Conservation (phyloP, 2,888 invertebrate species). For the Ophion slaviceki region DNA sequence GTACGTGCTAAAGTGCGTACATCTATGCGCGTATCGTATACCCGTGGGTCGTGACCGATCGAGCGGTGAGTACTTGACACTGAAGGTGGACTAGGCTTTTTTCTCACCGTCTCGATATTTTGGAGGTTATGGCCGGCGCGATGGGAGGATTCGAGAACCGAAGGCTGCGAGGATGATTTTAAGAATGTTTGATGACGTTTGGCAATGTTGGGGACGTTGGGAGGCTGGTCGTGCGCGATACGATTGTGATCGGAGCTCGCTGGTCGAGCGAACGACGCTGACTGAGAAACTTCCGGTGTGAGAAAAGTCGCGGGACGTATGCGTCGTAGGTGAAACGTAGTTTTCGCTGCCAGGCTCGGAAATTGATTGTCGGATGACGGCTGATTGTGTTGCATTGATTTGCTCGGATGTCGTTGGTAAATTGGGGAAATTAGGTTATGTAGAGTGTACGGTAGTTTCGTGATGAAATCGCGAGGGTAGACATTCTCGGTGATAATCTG, state of each 20-base stretch:
- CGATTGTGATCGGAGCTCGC: neutral
- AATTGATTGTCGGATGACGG: neutral
- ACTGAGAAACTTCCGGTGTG: neutral
- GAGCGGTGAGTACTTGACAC: slow-evolving; percentile 49
- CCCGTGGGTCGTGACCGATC: slow-evolving; percentile 36
- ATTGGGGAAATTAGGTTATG: neutral
- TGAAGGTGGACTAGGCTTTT: neutral
- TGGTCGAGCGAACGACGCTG: slow-evolving; percentile 5
- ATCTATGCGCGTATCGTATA: slow-evolving; percentile 4
- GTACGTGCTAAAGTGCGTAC: slow-evolving; percentile 3
- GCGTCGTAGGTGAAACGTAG: neutral
- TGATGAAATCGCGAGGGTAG: neutral
- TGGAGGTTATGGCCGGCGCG: slow-evolving; percentile 12
- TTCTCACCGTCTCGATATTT: neutral
- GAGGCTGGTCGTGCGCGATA: neutral
- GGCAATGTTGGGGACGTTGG: neutral
- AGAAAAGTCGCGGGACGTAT: neutral
- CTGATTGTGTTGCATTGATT: neutral
- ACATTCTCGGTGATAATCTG: neutral
- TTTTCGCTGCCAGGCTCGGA: neutral
- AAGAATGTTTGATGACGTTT: neutral
- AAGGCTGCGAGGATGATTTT: neutral
- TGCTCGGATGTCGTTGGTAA: neutral
- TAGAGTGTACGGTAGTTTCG: neutral
- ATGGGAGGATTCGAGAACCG: neutral